A percentile compares a stretch with the other conserved stretches of the same genome.
Conservation (phyloP, 1,140 invertebrate genomes). For the Zophobas morio region DNA sequence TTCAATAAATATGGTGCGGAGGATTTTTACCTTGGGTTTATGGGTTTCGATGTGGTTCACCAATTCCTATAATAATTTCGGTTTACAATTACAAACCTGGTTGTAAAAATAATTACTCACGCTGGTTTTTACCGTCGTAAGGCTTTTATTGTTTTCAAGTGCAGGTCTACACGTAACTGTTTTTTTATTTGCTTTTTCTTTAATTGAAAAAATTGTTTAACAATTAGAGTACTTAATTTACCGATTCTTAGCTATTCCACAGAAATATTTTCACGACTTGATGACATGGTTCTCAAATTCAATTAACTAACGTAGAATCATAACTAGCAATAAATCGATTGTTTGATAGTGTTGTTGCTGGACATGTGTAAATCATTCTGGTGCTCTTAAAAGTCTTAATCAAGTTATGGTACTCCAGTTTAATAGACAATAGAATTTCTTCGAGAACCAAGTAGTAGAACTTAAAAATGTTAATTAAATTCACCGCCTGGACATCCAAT, state of each 20-base stretch:
- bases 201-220: too few relatives aligned
- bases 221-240: not conserved
- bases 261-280: too few relatives aligned
- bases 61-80: constrained; percentile 31
- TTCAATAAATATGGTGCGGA: not conserved
- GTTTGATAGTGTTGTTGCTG: too few relatives aligned
- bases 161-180: too few relatives aligned
- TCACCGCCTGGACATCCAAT: constrained; percentile 29
- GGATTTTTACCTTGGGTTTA: constrained; percentile 2
- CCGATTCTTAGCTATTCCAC: not conserved
- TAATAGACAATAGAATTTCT: constrained; percentile 28
- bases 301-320: too few relatives aligned
- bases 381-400: too few relatives aligned
- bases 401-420: not conserved
- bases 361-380: too few relatives aligned
- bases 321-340: too few relatives aligned
- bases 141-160: not conserved
- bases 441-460: constrained; percentile 10
- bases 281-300: too few relatives aligned
- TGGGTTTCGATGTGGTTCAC: constrained; percentile 7
- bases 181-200: too few relatives aligned
- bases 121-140: not conserved
- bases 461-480: constrained; percentile 37
- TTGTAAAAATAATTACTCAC: not conserved
- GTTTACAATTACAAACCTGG: constrained; percentile 29